Evolutionary conservation across 2,888 invertebrate species (phyloP).

Genomic region (Lepas anatifera): DNA sequence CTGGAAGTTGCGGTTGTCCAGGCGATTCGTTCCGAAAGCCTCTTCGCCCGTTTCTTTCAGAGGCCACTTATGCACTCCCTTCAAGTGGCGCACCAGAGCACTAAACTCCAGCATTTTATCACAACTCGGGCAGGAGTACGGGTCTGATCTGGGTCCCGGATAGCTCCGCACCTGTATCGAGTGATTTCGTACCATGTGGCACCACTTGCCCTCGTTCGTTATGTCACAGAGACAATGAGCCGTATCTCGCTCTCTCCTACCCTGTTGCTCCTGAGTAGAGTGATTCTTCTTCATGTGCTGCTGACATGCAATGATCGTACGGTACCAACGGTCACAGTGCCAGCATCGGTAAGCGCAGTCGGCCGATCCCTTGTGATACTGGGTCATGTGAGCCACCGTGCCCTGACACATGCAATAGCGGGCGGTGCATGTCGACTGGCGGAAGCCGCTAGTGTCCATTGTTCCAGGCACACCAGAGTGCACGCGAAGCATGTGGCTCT

Average conservation of each 20-base stretch:
- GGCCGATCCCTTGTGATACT: not conserved
- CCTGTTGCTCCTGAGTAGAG: not conserved
- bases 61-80: not conserved
- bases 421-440: too few species aligned
- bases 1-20: not conserved
- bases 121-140: not conserved
- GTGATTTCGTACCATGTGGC: not conserved
- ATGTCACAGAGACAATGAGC: not conserved
- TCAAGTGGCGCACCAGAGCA: not conserved
- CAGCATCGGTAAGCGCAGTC: not conserved
- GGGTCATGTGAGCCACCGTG: not conserved
- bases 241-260: not conserved
- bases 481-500: not conserved
- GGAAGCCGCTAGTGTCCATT: not conserved
- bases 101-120: not conserved
- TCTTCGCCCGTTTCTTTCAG: not conserved
- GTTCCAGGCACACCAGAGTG: not conserved
- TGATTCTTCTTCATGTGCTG: not conserved
- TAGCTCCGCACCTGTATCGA: slow-evolving; percentile 5
- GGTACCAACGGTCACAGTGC: not conserved
- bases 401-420: too few species aligned
- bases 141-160: not conserved
- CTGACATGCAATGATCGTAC: not conserved
- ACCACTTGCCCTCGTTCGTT: not conserved
- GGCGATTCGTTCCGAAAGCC: not conserved